Evolutionary conservation across 1,140 invertebrate genomes (phyloP), one percentile per base, ranked within the genome.

Genomic region (Matsumurasca onukii): DNA sequence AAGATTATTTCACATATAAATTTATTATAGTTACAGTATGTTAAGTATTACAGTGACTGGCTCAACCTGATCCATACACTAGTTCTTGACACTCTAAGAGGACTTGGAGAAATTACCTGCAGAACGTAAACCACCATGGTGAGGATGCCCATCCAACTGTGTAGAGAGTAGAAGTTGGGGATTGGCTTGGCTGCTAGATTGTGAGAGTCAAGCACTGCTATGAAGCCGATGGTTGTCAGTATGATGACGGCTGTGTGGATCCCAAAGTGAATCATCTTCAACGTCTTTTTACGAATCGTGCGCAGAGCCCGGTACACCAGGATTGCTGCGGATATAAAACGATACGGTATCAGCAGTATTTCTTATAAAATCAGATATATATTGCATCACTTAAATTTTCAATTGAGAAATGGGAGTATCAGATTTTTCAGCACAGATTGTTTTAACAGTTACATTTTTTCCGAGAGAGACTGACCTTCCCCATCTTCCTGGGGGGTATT

Each of bases 121-220:
- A 87, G 79, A 52, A 83, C 81, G 78, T 93, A 96, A 70, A 94
- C 76, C 71, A 92, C 84, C 9, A 94, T 85, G 30, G 89, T 86
- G 9, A 84, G 80, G 0, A 96, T 76, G 0, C 94, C 94, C 61
- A 97, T 75, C 93, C 94, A 96, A 72, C 91, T 93, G 79, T 97
- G 94, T 45, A 95, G 77, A 59, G 86, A 83, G 77, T 94, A 94
- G 77, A 97, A 80, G 79, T 96, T 94, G 9, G 90, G 86, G 63
- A 86, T 88, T 3, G 90, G 88, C 5, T 24, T 52, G 25, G 78
- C 72, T 22, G 73, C 75, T 57, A 88, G 81, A 77, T 94, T 93
- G 78, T 96, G 93, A 65, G 86, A 92, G 76, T 94, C 90, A 79
- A 94, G 95, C 22, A 90, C 93, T 2, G 94, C 92, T 74, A 91